Percentiles rank a stretch among this genome's conserved stretches.
Evolutionary conservation across 1,140 invertebrate genomes (phyloP).

Genomic region (Dendrolimus punctatus): DNA sequence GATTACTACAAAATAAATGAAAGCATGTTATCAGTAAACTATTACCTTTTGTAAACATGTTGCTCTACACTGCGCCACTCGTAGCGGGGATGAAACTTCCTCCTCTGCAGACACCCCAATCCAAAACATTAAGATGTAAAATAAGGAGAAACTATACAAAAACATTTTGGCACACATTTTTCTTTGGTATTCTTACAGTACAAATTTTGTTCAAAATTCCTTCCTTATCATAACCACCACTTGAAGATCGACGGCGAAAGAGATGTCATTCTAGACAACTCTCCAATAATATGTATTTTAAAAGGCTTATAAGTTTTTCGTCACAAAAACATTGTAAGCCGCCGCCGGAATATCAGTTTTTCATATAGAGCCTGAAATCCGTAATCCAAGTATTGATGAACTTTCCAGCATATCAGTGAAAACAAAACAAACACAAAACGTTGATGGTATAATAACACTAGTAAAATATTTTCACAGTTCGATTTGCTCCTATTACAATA

Average conservation of each 20-base stretch:
- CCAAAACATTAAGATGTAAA: conserved; percentile 55
- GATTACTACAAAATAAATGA: too few species aligned
- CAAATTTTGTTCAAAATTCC: conserved; percentile 37
- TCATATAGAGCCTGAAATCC: conserved; percentile 8
- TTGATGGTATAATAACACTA: conserved; percentile 36
- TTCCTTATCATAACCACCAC: conserved; percentile 61
- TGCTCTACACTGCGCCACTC: conserved; percentile 78
- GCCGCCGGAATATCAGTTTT: conserved; percentile 2
- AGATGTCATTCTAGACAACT: conserved; percentile 33
- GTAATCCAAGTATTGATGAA: conserved; percentile 14
- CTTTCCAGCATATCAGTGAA: conserved; percentile 19
- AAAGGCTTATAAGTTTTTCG: conserved; percentile 17
- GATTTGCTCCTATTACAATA: conserved; percentile 36
- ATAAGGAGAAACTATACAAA: conserved; percentile 64
- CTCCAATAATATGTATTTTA: conserved; percentile 16
- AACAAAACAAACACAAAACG: conserved; percentile 27
- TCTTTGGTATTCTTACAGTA: conserved; percentile 57
- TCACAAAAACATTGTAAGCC: conserved; percentile 33
- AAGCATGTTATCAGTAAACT: background rate
- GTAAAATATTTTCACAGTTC: conserved; percentile 59
- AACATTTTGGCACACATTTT: conserved; percentile 69
- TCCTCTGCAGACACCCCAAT: conserved; percentile 66
- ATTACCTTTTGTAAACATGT: conserved; percentile 79
- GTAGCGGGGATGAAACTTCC: conserved; percentile 77
- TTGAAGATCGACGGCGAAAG: conserved; percentile 21